These are phyloP conservation scores for Andrena dorsata DNA, from an alignment of 2,888 invertebrate species.

Conservation along the genomic window DNA sequence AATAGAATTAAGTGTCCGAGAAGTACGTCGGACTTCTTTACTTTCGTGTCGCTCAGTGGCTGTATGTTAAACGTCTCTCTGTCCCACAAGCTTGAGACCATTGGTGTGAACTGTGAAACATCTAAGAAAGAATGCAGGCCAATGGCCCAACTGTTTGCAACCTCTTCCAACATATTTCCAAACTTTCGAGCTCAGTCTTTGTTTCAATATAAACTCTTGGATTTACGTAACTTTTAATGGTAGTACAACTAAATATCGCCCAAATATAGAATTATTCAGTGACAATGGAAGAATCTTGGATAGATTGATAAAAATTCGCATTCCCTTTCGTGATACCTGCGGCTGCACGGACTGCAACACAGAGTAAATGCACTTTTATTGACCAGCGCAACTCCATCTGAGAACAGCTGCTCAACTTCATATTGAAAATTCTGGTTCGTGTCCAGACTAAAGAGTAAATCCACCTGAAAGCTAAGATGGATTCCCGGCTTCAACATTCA, in stretches of 20 bases:
- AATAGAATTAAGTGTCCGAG: constrained; percentile 66
- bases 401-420: not conserved
- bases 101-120: constrained; percentile 58
- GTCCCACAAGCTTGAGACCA: constrained; percentile 61
- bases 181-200: not conserved
- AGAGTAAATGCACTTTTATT: too few species aligned
- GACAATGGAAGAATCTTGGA: not conserved
- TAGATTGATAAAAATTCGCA: constrained; percentile 8
- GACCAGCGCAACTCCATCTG: not conserved
- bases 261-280: not conserved
- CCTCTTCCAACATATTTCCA: constrained; percentile 61
- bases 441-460: too few species aligned
- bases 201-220: not conserved
- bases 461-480: too few species aligned
- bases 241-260: not conserved
- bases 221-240: not conserved
- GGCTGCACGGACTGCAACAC: too few species aligned
- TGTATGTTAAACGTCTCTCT: constrained; percentile 40
- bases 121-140: constrained; percentile 66
- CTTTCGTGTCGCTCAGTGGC: constrained; percentile 40
- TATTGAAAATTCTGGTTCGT: too few species aligned
- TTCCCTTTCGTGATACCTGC: too few species aligned
- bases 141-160: constrained; percentile 58
- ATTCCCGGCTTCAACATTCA: too few species aligned
- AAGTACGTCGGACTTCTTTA: constrained; percentile 57